These are phyloP conservation scores for Pristionchus entomophagus DNA, from an alignment of 2,888 invertebrate genomes.

Conservation along the genomic window DNA sequence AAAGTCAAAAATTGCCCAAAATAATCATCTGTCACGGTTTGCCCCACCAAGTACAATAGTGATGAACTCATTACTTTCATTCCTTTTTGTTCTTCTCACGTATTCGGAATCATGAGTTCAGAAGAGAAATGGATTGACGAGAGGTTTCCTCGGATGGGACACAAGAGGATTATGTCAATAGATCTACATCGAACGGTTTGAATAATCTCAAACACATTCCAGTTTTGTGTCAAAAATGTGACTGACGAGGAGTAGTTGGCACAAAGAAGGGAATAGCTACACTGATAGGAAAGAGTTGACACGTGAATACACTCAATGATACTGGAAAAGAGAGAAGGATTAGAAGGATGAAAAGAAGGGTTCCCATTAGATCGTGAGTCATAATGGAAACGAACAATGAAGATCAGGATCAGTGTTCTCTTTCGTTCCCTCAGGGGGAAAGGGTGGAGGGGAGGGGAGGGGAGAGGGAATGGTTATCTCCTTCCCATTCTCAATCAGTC, in stretches of 20 bases:
- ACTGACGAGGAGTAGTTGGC: neutral
- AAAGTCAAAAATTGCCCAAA: no score
- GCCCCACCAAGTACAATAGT: no score
- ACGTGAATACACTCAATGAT: neutral
- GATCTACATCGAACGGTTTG: neutral
- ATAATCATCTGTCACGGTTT: no score
- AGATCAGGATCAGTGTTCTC: neutral
- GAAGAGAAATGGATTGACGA: no score
- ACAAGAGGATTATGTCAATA: neutral
- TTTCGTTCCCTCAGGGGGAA: neutral
- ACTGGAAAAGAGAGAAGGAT: neutral
- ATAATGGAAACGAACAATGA: neutral
- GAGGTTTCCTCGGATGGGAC: no score
- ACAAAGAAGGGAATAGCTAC: neutral
- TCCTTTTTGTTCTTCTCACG: no score
- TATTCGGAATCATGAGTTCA: no score
- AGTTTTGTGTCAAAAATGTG: conserved; percentile 1
- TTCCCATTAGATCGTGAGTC: neutral
- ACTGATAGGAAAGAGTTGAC: neutral
- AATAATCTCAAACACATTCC: conserved; percentile 8
- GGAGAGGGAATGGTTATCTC: conserved; percentile 3
- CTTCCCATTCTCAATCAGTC: neutral
- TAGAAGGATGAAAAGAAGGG: neutral
- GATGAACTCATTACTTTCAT: no score
- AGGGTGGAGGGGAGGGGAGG: no score